phyloP scores from a whole-genome alignment of 2,113 vertebrate species.

The Stomatorhinus ivindoensis region DNA sequence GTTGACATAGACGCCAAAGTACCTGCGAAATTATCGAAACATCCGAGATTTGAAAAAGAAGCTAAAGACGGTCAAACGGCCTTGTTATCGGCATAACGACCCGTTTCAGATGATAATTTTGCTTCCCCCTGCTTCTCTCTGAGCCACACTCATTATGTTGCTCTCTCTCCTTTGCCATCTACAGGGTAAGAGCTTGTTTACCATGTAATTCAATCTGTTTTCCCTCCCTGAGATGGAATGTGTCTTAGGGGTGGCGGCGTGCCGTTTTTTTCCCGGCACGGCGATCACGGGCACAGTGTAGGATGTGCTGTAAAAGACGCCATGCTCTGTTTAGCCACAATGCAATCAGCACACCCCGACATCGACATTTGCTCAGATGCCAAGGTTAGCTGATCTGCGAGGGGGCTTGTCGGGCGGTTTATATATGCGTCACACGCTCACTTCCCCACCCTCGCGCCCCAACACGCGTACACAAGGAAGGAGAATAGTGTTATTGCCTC shows the following conservation, averaged over 20 bases:
- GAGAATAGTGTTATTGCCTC: background rate
- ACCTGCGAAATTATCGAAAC: conserved; percentile 17
- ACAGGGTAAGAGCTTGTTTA: conserved; percentile 30
- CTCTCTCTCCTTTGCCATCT: conserved; percentile 9
- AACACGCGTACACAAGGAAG: background rate
- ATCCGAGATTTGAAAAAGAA: conserved; percentile 1
- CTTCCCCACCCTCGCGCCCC: conserved; percentile 24
- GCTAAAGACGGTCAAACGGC: conserved; percentile 21
- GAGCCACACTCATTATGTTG: background rate
- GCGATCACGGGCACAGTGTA: conserved; percentile 25
- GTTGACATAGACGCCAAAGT: background rate
- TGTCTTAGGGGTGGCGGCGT: conserved; percentile 22
- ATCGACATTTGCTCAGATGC: conserved; percentile 26
- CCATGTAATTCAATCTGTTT: conserved; percentile 25
- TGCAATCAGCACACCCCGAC: conserved; percentile 18
- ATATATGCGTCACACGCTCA: conserved; percentile 8
- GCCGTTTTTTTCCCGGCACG: conserved; percentile 20
- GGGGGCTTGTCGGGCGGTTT: conserved; percentile 30
- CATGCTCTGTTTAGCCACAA: conserved; percentile 29
- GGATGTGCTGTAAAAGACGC: conserved; percentile 32
- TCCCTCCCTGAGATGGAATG: conserved; percentile 20
- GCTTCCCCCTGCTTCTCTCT: background rate
- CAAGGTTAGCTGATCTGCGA: conserved; percentile 33
- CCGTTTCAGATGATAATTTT: conserved; percentile 20
- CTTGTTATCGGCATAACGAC: conserved; percentile 27